Evolutionary conservation across 2,888 invertebrate genomes (phyloP).

Genomic region (Papilio elwesi): DNA sequence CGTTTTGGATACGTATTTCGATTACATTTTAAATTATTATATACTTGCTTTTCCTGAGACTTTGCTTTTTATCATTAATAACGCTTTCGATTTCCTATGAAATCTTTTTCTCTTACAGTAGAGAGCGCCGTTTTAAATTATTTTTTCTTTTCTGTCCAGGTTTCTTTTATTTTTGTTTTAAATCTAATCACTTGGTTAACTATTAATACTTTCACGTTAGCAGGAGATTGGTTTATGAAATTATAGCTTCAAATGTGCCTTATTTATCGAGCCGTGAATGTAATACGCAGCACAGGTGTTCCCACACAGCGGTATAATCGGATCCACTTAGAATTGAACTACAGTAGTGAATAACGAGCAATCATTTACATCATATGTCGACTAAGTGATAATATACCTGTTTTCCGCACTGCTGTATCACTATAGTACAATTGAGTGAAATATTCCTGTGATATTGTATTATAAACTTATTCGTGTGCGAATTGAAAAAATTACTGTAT

Average conservation of each 20-base stretch:
- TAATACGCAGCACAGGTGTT: neutral
- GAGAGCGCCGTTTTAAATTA: too few relatives aligned
- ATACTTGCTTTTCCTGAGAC: neutral
- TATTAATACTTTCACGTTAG: neutral
- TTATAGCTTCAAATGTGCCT: neutral
- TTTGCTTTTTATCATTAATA: too few relatives aligned
- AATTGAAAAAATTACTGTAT: too few relatives aligned
- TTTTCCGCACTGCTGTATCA: constrained; percentile 24
- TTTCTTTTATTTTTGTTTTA: too few relatives aligned
- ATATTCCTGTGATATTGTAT: neutral
- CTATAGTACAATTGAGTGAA: constrained; percentile 1
- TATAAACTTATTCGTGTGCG: neutral
- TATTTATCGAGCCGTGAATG: neutral
- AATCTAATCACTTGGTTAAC: neutral
- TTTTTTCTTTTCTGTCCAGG: too few relatives aligned
- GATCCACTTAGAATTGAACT: constrained; percentile 24
- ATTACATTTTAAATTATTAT: neutral
- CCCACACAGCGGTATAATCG: neutral
- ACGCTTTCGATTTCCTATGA: too few relatives aligned
- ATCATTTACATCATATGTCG: constrained; percentile 12
- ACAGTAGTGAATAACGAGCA: neutral
- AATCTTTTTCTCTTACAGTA: too few relatives aligned
- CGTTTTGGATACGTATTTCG: neutral
- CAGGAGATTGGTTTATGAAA: neutral
- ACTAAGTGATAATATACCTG: constrained; percentile 8